Conservation (phyloP, 2,113 vertebrate species). For the Catagonus wagneri region DNA sequence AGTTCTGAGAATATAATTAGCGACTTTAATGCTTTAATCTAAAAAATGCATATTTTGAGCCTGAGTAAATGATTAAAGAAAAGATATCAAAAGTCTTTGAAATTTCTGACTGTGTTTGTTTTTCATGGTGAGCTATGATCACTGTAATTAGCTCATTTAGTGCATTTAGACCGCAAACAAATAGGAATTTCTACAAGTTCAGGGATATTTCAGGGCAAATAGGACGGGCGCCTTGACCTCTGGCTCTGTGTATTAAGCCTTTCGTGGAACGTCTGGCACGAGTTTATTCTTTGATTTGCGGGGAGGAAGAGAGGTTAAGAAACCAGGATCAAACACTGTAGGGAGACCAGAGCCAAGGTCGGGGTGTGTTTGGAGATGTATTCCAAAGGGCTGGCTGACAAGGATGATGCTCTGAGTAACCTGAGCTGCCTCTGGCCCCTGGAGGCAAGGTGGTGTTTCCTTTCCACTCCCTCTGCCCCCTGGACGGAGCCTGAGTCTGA, state of each 20-base stretch:
- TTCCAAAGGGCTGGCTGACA: background rate
- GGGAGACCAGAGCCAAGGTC: slow-evolving; percentile 67
- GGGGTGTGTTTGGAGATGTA: slow-evolving; percentile 63
- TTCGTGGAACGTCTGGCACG: slow-evolving; percentile 77
- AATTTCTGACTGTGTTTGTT: slow-evolving; percentile 91
- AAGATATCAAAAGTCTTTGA: slow-evolving; percentile 92
- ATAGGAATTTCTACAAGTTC: slow-evolving; percentile 87
- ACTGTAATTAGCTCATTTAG: slow-evolving; percentile 91
- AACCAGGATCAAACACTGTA: slow-evolving; percentile 59
- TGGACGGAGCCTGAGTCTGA: background rate
- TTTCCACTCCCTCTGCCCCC: background rate
- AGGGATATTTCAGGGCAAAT: slow-evolving; percentile 86
- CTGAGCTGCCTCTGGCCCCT: background rate
- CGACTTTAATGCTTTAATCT: slow-evolving; percentile 94
- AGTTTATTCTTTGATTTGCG: slow-evolving; percentile 68
- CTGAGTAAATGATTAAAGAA: slow-evolving; percentile 91
- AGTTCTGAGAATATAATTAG: slow-evolving; percentile 94
- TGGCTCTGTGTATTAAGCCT: slow-evolving; percentile 80
- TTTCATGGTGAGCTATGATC: slow-evolving; percentile 92
- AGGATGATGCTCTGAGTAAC: slow-evolving; percentile 32
- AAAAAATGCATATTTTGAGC: slow-evolving; percentile 92
- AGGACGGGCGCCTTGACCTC: slow-evolving; percentile 83
- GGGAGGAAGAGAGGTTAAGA: slow-evolving; percentile 67
- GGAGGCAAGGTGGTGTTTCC: background rate
- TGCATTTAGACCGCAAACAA: slow-evolving; percentile 90